Base-by-base conservation (phyloP, 2,888 invertebrate species). In the Calliphora vomitoria region DNA sequence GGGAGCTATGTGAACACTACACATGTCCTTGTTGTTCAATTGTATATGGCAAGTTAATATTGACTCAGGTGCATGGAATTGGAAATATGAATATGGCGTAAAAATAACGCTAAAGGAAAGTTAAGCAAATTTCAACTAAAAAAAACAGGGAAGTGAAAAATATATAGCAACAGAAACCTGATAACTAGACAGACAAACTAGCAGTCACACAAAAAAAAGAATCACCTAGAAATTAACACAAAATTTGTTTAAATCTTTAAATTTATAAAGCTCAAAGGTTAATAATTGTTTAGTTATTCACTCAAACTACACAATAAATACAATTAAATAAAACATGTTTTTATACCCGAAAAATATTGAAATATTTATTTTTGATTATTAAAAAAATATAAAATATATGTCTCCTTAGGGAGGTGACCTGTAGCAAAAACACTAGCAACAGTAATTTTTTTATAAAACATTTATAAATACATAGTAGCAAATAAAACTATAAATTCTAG, bases 41-140 rank as follows among this genome's bases (percentile, higher is more conserved):
- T 25, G 13, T 25, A 18, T 41, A 41, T 55, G 20, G 41, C 55
- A 75, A 31, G 72, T 81, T 72, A 71, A 60, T 80, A 80, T 86
- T 80, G 75, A 75, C 50, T 69, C 86, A 80, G 86, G 86, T 86
- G 69, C 31, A 71, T 18, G 71, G n/a, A 11, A 66, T 53, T 72
- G 71, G 8, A 66, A 31, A 79, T 62, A n/a, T 20, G 18, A 53
- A 60, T 50, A 31, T 38, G 50, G 15, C 8, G 3, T 8, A 53
- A 71, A 71, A 55, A 35, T 31, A 55, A 38, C n/a, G 20, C 18
- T 55, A 6, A 38, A 38, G 25, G 25, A 25, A 25, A 25, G 25
- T 25, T 25, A 25, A 38, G 31, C 1, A 60, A 31, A 31, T 20
- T 3, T 15, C 0, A 53, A 0, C n/a, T 53, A 53, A 53, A 8